These are phyloP conservation scores for Chaenodraco wilsoni DNA, from an alignment of 2,797 vertebrate genomes.

Conservation along the genomic window DNA sequence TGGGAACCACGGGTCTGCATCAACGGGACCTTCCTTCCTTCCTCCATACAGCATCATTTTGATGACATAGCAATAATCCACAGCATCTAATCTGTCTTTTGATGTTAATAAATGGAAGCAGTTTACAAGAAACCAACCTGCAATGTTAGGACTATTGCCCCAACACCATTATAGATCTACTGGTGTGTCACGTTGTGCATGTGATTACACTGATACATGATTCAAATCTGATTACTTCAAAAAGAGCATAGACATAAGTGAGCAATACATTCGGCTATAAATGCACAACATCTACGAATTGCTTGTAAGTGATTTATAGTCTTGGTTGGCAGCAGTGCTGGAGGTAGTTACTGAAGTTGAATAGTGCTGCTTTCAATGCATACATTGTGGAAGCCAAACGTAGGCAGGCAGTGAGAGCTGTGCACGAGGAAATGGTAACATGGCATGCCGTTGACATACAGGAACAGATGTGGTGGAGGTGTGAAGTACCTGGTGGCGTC, in stretches of 20 bases:
- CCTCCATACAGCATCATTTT: not conserved
- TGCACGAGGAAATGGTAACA: not conserved
- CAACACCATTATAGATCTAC: not conserved
- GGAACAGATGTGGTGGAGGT: constrained; percentile 22
- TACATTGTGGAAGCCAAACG: not conserved
- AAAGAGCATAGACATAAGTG: not conserved
- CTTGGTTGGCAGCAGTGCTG: not conserved
- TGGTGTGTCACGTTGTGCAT: too few relatives aligned
- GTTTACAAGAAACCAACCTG: not conserved
- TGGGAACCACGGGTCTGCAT: not conserved
- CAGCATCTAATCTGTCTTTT: not conserved
- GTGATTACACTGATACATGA: too few relatives aligned
- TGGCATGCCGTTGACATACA: constrained; percentile 20
- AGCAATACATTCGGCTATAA: not conserved
- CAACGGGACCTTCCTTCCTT: not conserved
- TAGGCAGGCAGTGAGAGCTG: not conserved
- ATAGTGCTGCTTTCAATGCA: too few relatives aligned
- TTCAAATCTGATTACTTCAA: too few relatives aligned
- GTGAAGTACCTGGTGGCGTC: constrained; percentile 94
- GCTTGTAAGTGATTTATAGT: not conserved
- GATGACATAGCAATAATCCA: not conserved
- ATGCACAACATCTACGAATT: not conserved
- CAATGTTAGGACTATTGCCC: not conserved
- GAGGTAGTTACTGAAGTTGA: not conserved
- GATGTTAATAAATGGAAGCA: not conserved